A percentile compares a stretch with the other conserved stretches of the same genome.
These are phyloP conservation scores for Gobio gobio DNA, from an alignment of 2,113 vertebrate species.

Conservation along the genomic window DNA sequence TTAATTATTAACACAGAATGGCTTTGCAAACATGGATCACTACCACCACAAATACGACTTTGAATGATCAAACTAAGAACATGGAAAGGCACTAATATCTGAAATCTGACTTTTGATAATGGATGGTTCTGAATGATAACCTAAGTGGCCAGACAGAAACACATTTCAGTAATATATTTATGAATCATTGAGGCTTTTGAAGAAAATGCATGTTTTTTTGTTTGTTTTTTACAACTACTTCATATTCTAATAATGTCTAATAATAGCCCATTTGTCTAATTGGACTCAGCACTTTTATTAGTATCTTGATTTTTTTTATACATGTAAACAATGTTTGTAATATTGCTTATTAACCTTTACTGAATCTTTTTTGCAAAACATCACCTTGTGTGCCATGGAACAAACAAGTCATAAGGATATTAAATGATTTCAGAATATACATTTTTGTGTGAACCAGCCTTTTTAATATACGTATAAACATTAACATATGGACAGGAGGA, in stretches of 20 bases:
- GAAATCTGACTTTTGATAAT: neutral
- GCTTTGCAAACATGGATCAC: constrained; percentile 14
- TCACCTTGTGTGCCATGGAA: neutral
- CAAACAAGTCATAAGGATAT: neutral
- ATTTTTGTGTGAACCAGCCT: neutral
- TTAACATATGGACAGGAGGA: neutral
- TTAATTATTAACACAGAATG: constrained; percentile 36
- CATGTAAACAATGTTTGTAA: neutral
- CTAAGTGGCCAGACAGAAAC: neutral
- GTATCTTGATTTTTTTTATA: neutral
- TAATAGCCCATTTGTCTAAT: neutral
- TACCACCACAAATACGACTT: constrained; percentile 10
- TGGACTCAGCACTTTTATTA: neutral
- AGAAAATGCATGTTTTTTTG: too few species aligned
- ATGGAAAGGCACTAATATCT: neutral
- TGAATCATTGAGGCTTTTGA: neutral
- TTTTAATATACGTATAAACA: neutral
- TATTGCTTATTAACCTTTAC: neutral
- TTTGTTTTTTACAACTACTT: neutral
- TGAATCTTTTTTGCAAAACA: neutral
- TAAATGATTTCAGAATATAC: neutral
- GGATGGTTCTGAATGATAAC: neutral
- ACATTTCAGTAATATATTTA: too few species aligned
- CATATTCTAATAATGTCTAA: neutral
- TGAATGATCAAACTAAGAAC: neutral